Evolutionary conservation across 2,888 invertebrate species (phyloP).

Genomic region (Stenodema calcarata): DNA sequence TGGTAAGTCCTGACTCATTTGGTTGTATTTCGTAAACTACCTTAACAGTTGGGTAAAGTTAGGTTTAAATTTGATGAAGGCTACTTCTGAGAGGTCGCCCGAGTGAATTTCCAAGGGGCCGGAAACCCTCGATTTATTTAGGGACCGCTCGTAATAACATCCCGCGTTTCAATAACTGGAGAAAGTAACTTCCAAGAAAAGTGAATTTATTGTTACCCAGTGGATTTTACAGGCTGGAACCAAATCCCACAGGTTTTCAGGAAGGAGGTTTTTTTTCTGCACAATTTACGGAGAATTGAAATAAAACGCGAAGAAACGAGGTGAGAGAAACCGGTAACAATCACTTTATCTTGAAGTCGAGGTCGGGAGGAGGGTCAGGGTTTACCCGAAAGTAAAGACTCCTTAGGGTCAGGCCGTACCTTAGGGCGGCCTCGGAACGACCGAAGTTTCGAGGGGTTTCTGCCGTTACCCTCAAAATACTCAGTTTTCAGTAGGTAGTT

Average conservation of each 20-base stretch:
- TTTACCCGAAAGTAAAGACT: neutral
- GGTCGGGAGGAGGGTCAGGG: neutral
- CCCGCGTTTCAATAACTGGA: neutral
- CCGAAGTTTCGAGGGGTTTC: neutral
- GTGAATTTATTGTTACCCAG: neutral
- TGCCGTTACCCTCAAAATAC: no score
- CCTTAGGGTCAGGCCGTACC: neutral
- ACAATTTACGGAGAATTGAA: neutral
- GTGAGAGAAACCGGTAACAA: neutral
- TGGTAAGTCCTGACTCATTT: no score
- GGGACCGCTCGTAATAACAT: neutral
- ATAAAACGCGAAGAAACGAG: neutral
- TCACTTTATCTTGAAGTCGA: neutral
- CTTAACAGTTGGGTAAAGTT: no score
- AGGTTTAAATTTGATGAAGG: no score
- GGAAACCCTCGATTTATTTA: no score
- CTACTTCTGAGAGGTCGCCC: no score
- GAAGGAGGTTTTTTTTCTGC: neutral
- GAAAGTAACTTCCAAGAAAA: neutral
- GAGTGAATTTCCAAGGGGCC: no score
- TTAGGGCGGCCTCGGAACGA: neutral
- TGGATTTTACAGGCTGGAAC: no score
- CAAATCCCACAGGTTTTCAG: neutral
- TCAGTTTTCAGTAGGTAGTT: neutral
- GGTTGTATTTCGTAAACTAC: no score